Evolutionary conservation across 1,140 invertebrate species (phyloP).

Genomic region (Zelostemma sp.): DNA sequence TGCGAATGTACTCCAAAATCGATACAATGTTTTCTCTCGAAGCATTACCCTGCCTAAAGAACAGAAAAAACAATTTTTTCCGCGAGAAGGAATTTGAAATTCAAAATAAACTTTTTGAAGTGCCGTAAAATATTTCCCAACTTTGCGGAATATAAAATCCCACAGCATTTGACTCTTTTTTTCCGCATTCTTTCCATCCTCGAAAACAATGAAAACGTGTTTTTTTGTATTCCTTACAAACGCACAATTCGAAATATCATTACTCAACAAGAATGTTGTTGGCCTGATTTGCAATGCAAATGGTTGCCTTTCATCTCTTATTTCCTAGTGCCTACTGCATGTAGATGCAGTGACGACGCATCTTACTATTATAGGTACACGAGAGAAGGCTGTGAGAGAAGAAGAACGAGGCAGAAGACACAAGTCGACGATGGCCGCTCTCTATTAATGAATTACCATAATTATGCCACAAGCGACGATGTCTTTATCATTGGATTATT

Average conservation of each 20-base stretch:
- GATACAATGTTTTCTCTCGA: too few relatives aligned
- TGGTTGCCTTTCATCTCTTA: slow-evolving; percentile 4
- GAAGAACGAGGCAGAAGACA: slow-evolving; percentile 1
- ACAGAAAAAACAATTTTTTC: too few relatives aligned
- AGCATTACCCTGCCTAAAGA: too few relatives aligned
- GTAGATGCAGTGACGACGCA: slow-evolving; percentile 11
- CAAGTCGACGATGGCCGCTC: slow-evolving; percentile 18
- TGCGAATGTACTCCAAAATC: too few relatives aligned
- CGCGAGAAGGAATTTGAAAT: too few relatives aligned
- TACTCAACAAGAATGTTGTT: neutral
- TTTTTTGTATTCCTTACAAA: slow-evolving; percentile 1
- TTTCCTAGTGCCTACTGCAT: slow-evolving; percentile 5
- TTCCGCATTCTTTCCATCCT: neutral
- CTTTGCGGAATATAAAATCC: neutral
- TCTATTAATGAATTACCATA: slow-evolving; percentile 61
- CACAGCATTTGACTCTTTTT: neutral
- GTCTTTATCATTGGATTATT: slow-evolving; percentile 53
- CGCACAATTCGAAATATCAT: slow-evolving; percentile 13
- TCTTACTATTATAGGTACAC: slow-evolving; percentile 1
- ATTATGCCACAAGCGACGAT: slow-evolving; percentile 53
- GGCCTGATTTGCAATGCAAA: slow-evolving; percentile 12
- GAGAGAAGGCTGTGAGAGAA: neutral
- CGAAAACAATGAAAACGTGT: slow-evolving; percentile 1
- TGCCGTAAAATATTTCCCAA: too few relatives aligned
- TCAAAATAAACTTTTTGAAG: too few relatives aligned